phyloP scores from a whole-genome alignment of 2,113 vertebrate genomes.

The Penelope pileata region DNA sequence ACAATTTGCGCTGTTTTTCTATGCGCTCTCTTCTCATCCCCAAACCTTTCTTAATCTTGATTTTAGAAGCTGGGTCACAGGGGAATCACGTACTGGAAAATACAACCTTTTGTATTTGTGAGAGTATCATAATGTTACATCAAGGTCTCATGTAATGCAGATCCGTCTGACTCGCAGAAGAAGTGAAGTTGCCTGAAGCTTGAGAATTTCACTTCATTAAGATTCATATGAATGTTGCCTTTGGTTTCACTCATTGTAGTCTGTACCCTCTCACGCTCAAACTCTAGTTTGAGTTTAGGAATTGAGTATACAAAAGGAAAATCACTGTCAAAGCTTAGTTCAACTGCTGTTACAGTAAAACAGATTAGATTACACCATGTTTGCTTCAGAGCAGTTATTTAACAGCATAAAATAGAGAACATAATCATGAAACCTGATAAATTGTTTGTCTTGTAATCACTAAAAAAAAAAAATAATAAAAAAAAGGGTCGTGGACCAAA shows the following conservation, averaged over 20 bases:
- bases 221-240: conserved; percentile 46
- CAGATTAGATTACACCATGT: not conserved
- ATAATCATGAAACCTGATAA: not conserved
- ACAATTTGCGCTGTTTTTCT: conserved; percentile 2
- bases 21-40: not conserved
- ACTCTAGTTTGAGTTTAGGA: conserved; percentile 1
- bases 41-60: not conserved
- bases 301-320: not conserved
- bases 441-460: not conserved
- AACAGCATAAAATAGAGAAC: not conserved
- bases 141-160: conserved; percentile 24
- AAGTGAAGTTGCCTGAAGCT: not conserved
- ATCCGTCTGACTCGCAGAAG: not conserved
- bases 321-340: conserved; percentile 4
- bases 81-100: conserved; percentile 40
- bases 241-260: conserved; percentile 34
- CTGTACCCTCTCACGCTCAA: not conserved
- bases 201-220: conserved; percentile 42
- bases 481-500: not conserved
- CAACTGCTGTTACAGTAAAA: not conserved
- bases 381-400: not conserved
- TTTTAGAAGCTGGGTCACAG: conserved; percentile 44
- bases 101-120: conserved; percentile 8
- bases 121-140: conserved; percentile 19
- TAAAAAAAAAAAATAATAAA: not conserved